Evolutionary conservation across 2,113 vertebrate species (phyloP), one percentile per base, ranked within the genome.

Genomic region (Brachyhypopomus gauderio): DNA sequence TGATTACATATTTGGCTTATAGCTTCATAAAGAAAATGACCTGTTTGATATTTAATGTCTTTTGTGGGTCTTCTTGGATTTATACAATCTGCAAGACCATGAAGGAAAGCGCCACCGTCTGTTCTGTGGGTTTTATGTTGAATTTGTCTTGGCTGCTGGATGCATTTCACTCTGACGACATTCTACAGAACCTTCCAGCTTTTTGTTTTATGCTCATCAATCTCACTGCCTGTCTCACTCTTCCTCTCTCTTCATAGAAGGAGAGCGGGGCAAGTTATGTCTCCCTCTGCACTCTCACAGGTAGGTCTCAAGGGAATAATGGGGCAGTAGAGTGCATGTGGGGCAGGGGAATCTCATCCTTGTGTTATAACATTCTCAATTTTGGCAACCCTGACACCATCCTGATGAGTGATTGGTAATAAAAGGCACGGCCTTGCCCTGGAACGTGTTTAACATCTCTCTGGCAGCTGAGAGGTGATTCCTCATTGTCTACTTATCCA

Each of bases 401-500:
- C 25, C 62, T 67, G 58, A 72, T 45, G 64, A 77, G 74, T n/a
- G 27, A 81, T 74, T 17, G 59, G 27, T 75, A 69, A 86, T 78
- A 72, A 60, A 82, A 77, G 41, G 20, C 63, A 41, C 66, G 27
- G 25, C 82, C 52, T n/a, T 59, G 72, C 38, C 27, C 69, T 20
- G 56, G 74, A 78, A 52, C 48, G 45, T 80, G 76, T 72, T 84
- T 82, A 85, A 80, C 56, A 66, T 63, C 58, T 80, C 71, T 16
- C 76, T 79, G 79, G 73, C 59, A 78, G 69, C n/a, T n/a, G 22
- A 38, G n/a, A 80, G 72, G 74, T 77, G 75, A 82, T 87, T 83
- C 85, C 90, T 88, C 86, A 76, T 84, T 87, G 87, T 89, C 87
- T 90, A 12, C 82, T 83, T 85, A 87, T 86, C 89, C 86, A 38